Base-by-base conservation (phyloP, 2,888 invertebrate species). In the Atethmia centrago region DNA sequence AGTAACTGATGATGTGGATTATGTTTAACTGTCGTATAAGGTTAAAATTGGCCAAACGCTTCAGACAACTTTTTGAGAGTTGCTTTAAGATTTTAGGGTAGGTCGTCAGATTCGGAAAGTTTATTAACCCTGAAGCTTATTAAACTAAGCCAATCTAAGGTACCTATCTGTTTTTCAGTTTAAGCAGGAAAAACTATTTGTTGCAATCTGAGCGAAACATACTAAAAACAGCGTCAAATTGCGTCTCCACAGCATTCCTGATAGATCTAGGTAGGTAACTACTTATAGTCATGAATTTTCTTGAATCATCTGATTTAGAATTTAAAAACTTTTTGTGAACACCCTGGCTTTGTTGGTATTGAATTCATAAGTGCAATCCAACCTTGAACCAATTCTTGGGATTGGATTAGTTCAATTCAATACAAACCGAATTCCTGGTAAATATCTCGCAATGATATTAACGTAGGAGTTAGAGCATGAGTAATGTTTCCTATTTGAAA, bases 401-500 rank as follows among this genome's bases (percentile, higher is more conserved):
- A 76, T 79, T 49, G 71, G 47, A 75, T 71, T 79, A 66, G 71
- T 77, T 74, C 55, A 65, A 79, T 83, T 70, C 72, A 74, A 74
- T 55, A 62, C 69, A 58, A 42, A 65, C 56, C 51, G 40, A 77
- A 80, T 87, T 84, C 84, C 71, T 82, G 68, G 79, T 80, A 86
- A 77, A 84, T 78, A 77, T 84, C 56, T 83, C 66, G 71, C 79
- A 77, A 84, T 85, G 77, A 79, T 79, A 74, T 73, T 76, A 65
- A 83, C 68, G 87, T 85, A 74, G 84, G 87, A 66, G 82, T 70
- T 47, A 62, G 45, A 74, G 40, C 59, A 85, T 89, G 87, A 89
- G 85, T 87, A 90, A 88, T 74, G 78, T 71, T 82, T 82, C 80
- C 83, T 87, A 84, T 84, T 79, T 74, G 78, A 78, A 85, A 74